Conservation (phyloP, 2,888 invertebrate species). For the Drosophila ezoana region DNA sequence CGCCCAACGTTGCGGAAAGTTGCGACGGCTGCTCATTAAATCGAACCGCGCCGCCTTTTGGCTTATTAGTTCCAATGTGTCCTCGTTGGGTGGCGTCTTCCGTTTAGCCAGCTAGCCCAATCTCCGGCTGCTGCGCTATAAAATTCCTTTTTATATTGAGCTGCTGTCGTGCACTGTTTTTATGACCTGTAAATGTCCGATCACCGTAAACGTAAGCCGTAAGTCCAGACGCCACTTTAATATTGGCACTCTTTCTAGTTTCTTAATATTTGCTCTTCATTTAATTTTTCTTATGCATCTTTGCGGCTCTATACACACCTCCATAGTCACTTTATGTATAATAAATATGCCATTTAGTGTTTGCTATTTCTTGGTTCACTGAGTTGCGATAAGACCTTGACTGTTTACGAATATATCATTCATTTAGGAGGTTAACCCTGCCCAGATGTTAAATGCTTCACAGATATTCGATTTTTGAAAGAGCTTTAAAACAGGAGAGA, state of each 20-base stretch:
- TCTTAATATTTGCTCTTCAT: neutral
- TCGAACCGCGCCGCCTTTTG: constrained; percentile 67
- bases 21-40: constrained; percentile 76
- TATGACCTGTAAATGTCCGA: constrained; percentile 43
- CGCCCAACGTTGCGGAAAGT: constrained; percentile 76
- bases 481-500: too few species aligned
- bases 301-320: neutral
- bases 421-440: too few species aligned
- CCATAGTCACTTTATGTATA: neutral
- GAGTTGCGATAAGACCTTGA: too few species aligned
- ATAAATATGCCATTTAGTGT: too few species aligned
- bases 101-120: constrained; percentile 14
- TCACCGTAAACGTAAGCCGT: constrained; percentile 11
- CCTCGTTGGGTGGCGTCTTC: constrained; percentile 27
- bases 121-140: constrained; percentile 41
- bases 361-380: too few species aligned
- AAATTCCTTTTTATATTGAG: constrained; percentile 65
- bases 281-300: neutral
- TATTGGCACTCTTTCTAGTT: constrained; percentile 9
- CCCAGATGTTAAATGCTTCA: too few species aligned
- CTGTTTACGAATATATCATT: too few species aligned
- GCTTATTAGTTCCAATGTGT: constrained; percentile 71
- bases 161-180: constrained; percentile 45
- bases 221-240: constrained; percentile 25
- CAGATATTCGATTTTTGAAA: too few species aligned